Evolutionary conservation across 2,888 invertebrate genomes (phyloP).

Genomic region (Exephanes ischioxanthus): DNA sequence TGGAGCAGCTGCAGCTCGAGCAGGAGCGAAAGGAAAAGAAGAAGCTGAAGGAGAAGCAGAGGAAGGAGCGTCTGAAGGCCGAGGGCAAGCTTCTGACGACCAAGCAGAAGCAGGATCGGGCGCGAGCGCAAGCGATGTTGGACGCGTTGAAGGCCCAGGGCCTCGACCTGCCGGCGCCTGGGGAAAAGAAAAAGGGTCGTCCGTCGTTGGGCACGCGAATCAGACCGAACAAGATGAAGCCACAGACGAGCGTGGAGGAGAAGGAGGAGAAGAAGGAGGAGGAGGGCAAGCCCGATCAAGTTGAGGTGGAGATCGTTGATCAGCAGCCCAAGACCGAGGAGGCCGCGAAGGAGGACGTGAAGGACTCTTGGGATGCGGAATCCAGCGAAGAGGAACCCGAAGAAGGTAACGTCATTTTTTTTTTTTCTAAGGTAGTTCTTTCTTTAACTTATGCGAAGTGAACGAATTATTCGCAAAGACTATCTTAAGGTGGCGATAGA

Average conservation of each 20-base stretch:
- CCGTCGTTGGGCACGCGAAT: conserved; percentile 90
- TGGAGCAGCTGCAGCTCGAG: conserved; percentile 92
- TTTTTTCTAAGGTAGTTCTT: background rate
- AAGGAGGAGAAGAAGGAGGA: conserved; percentile 85
- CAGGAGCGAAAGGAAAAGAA: conserved; percentile 95
- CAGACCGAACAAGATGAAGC: conserved; percentile 90
- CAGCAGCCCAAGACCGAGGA: conserved; percentile 84
- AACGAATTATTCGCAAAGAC: too few relatives aligned
- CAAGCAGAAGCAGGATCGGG: conserved; percentile 96
- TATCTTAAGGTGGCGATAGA: background rate
- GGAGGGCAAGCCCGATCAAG: conserved; percentile 78
- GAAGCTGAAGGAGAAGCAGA: conserved; percentile 96
- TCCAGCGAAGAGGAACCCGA: conserved; percentile 87
- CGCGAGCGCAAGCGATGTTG: conserved; percentile 94
- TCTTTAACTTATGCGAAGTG: too few relatives aligned
- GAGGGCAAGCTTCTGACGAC: conserved; percentile 97
- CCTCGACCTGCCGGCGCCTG: conserved; percentile 91
- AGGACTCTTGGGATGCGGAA: conserved; percentile 95
- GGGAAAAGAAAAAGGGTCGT: conserved; percentile 86
- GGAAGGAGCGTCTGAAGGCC: conserved; percentile 96
- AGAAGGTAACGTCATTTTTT: conserved; percentile 77
- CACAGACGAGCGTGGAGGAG: conserved; percentile 87
- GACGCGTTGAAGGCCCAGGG: conserved; percentile 96
- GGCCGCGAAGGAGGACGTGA: conserved; percentile 86
- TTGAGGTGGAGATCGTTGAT: conserved; percentile 86